These are phyloP conservation scores for Leucophenga varia DNA, from an alignment of 1,140 invertebrate genomes.

Conservation along the genomic window DNA sequence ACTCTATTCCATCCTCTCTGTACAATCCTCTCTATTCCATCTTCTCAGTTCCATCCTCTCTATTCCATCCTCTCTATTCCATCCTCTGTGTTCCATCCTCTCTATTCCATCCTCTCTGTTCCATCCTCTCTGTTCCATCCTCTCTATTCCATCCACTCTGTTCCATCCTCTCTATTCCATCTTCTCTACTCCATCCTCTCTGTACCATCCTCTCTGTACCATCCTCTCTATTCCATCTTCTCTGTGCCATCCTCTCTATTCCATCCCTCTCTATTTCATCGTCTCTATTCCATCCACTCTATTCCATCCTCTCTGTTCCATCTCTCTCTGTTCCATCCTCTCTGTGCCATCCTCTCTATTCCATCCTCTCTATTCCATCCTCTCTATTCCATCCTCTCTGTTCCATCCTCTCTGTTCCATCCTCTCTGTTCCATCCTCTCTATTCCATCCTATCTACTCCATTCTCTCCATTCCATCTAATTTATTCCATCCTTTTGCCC, in stretches of 20 bases:
- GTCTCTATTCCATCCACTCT: not conserved
- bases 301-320: too few species aligned
- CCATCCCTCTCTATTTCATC: not conserved
- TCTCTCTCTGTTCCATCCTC: too few species aligned
- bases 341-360: not conserved
- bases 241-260: not conserved
- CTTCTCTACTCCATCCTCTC: too few species aligned
- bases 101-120: too few species aligned
- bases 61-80: not conserved
- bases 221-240: not conserved
- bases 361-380: not conserved
- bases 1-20: not conserved
- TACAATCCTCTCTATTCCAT: not conserved
- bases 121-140: too few species aligned
- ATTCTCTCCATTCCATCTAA: not conserved
- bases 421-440: not conserved
- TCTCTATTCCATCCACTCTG: not conserved
- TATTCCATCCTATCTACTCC: not conserved
- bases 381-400: not conserved
- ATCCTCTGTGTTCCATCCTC: not conserved
- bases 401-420: too few species aligned
- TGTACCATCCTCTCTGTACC: not conserved
- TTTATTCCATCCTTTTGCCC: not conserved
- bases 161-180: not conserved
- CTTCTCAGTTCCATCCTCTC: not conserved